Evolutionary conservation across 2,113 vertebrate species (phyloP).

Genomic region (Eupsittula cactorum): DNA sequence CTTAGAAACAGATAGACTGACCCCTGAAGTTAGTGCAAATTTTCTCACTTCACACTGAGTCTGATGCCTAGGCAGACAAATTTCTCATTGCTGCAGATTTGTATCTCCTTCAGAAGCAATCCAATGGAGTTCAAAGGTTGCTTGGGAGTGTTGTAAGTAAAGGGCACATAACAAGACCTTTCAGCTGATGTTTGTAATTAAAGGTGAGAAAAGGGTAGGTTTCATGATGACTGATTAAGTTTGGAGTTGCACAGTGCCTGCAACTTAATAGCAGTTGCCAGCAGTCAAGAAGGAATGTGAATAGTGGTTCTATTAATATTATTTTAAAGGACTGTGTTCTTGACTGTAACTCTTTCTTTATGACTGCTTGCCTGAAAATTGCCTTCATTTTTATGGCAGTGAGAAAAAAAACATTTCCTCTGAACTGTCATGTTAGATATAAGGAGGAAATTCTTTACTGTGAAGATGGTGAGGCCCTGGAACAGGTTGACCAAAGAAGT

Average conservation of each 20-base stretch:
- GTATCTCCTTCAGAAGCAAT: neutral
- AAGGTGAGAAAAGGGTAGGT: slow-evolving; percentile 2
- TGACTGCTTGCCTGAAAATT: neutral
- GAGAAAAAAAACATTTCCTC: neutral
- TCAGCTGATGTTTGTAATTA: neutral
- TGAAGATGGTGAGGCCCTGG: neutral
- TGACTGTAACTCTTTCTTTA: neutral
- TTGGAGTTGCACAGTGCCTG: neutral
- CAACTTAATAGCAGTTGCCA: neutral
- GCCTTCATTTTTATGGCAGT: neutral
- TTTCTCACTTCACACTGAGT: neutral
- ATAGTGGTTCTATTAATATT: neutral
- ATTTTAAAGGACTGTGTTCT: neutral
- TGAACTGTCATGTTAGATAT: neutral
- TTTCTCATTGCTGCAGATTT: neutral
- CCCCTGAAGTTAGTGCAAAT: neutral
- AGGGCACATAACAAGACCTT: neutral
- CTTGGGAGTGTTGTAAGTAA: neutral
- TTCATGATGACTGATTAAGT: neutral
- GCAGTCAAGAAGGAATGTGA: neutral
- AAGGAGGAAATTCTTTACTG: neutral
- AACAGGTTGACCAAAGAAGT: neutral
- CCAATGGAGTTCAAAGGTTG: neutral
- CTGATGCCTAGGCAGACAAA: neutral
- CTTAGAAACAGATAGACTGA: neutral